Evolutionary conservation across 1,140 invertebrate genomes (phyloP), one percentile per base, ranked within the genome.

Genomic region (Epicauta chinensis): DNA sequence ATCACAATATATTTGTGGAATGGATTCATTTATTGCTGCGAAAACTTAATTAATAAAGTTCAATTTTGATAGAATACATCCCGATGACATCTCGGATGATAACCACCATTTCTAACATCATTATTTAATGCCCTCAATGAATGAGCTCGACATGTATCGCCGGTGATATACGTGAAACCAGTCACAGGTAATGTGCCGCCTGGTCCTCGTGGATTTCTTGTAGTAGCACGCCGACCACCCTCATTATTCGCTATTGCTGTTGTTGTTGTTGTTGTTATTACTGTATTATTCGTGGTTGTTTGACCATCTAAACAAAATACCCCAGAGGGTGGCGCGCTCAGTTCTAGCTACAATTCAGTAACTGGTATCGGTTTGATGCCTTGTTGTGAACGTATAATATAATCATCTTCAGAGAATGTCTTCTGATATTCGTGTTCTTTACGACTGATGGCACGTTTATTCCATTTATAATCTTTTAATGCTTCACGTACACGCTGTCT

Each of bases 291-390:
- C 7, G 23, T 23, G 4, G 23, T 23, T 23, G 23, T 3, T 23
- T 3, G 4, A 64, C 73, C 75, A 54, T 78, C 78, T 72, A 81
- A 73, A 72, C 77, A 81, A 70, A 81, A 81, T 51, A 81, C 79
- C 63, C 75, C 75, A 73, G 82, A 82, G 77, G 82, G 82, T 67
- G 83, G 80, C 73, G 83, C 81, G 79, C 83, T 83, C 75, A 87
- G 82, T 79, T 89, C 86, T 89, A 89, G 87, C 87, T 91, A 93
- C 83, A 93, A 87, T 72, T 91, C 89, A 73, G 89, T 92, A 55
- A 91, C 87, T 35, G 89, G 89, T 62, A 91, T 89, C 3, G 86
- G 83, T 67, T 88, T 75, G 64, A 79, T 73, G 71, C 64, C 73
- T 66, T 72, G 73, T 59, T 76, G 77, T 75, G 81, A 74, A 11